Percentiles rank a stretch among this genome's conserved stretches.
phyloP scores from a whole-genome alignment of 2,113 vertebrate species.

The Chaetodon auriga region DNA sequence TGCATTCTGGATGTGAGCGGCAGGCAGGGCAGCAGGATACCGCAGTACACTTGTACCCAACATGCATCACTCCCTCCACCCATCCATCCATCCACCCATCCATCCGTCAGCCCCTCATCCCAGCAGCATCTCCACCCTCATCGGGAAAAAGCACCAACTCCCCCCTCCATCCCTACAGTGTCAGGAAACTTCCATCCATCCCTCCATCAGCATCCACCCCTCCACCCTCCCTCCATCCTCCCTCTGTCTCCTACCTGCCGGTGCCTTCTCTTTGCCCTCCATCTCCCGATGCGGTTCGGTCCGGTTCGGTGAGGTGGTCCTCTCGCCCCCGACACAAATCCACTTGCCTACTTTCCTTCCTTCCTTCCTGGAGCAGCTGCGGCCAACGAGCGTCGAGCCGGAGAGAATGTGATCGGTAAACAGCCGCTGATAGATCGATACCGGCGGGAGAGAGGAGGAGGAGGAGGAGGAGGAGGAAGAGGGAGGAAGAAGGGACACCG shows the following conservation, averaged over 20 bases:
- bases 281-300: conserved; percentile 52
- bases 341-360: conserved; percentile 21
- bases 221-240: neutral
- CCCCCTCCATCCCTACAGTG: neutral
- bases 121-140: neutral
- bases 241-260: conserved; percentile 65
- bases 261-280: conserved; percentile 78
- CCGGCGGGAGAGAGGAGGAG: conserved; percentile 12
- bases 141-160: neutral
- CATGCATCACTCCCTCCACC: conserved; percentile 54
- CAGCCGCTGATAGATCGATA: conserved; percentile 27
- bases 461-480: conserved; percentile 1
- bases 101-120: neutral
- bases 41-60: conserved; percentile 62
- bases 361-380: conserved; percentile 23
- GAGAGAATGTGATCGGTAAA: neutral
- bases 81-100: neutral
- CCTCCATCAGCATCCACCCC: neutral
- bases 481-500: conserved; percentile 8
- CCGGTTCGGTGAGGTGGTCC: conserved; percentile 5
- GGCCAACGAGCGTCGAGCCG: conserved; percentile 46
- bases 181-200: conserved; percentile 7
- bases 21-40: conserved; percentile 37
- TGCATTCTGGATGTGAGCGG: conserved; percentile 49
- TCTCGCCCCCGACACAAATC: neutral